phyloP scores from a whole-genome alignment of 2,113 vertebrate species.

The Pelecanus crispus region DNA sequence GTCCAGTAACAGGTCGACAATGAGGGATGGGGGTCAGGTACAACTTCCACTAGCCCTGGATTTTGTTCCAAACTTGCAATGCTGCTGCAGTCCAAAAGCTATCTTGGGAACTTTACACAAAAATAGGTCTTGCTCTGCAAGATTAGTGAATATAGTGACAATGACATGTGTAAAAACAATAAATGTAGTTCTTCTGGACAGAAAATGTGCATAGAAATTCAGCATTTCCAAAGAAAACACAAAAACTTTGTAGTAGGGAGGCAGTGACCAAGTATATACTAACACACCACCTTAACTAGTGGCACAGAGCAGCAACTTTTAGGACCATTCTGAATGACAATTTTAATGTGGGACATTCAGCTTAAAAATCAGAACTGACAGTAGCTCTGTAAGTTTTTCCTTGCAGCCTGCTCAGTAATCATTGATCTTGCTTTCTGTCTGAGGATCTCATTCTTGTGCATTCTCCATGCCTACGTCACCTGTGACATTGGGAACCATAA shows the following conservation, averaged over 20 bases:
- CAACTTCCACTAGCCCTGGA: neutral
- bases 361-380: neutral
- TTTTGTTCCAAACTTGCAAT: neutral
- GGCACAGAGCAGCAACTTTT: neutral
- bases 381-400: neutral
- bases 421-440: neutral
- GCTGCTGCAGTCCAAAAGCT: neutral
- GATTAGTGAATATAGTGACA: neutral
- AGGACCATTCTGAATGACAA: neutral
- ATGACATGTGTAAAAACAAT: neutral
- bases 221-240: neutral
- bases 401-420: neutral
- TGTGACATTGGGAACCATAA: neutral
- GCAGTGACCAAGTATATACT: neutral
- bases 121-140: slow-evolving; percentile 18
- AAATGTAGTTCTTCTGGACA: neutral
- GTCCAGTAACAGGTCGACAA: neutral
- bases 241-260: neutral
- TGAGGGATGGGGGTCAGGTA: neutral
- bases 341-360: neutral
- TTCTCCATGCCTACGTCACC: neutral
- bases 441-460: neutral
- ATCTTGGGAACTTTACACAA: neutral
- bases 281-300: neutral
- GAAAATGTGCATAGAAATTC: neutral